phyloP scores from a whole-genome alignment of 2,797 vertebrate genomes.

The Leptodactylus fallax region DNA sequence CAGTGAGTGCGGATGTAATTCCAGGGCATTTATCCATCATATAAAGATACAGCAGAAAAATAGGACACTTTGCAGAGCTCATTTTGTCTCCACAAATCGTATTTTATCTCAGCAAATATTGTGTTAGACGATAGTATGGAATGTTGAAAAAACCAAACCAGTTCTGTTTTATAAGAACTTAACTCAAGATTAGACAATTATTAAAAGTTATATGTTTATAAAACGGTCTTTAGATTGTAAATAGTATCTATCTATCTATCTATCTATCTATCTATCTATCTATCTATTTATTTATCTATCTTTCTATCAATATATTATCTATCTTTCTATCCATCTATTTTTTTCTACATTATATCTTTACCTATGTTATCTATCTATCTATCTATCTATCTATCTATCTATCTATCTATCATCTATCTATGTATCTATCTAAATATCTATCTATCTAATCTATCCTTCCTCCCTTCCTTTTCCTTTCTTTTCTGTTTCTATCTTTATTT shows the following conservation, averaged over 20 bases:
- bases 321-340: too few relatives aligned
- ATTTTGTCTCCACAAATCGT: constrained; percentile 56
- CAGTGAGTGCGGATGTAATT: constrained; percentile 50
- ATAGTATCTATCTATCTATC: too few relatives aligned
- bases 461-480: neutral
- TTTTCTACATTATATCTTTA: too few relatives aligned
- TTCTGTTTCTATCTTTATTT: neutral
- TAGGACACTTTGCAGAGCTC: constrained; percentile 25
- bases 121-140: constrained; percentile 9
- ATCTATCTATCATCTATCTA: neutral
- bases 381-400: too few relatives aligned
- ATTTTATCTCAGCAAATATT: constrained; percentile 46
- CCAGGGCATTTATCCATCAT: constrained; percentile 51
- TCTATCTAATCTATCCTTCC: neutral
- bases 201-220: neutral
- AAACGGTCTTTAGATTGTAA: neutral
- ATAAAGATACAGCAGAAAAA: constrained; percentile 53
- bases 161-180: neutral
- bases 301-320: too few relatives aligned
- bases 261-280: too few relatives aligned
- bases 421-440: neutral
- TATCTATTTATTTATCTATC: too few relatives aligned
- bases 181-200: neutral
- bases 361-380: too few relatives aligned
- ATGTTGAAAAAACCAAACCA: neutral